A percentile compares a stretch with the other conserved stretches of the same genome.
phyloP scores from a whole-genome alignment of 2,113 vertebrate genomes.

The Menidia beryllina region DNA sequence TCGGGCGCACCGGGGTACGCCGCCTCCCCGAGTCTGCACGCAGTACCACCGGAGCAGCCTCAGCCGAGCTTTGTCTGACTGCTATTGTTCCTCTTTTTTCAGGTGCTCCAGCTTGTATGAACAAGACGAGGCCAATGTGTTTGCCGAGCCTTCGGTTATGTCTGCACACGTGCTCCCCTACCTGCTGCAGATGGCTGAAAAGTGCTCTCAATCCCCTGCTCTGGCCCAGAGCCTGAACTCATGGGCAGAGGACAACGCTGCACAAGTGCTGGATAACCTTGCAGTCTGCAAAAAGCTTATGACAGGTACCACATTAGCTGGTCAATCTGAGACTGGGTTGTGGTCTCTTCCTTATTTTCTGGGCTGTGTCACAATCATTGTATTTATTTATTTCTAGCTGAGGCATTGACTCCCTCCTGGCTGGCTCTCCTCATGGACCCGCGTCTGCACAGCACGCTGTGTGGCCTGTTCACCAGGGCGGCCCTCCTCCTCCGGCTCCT shows the following conservation, averaged over 20 bases:
- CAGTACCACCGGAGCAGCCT: background rate
- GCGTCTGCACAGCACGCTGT: slow-evolving; percentile 75
- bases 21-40: background rate
- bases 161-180: slow-evolving; percentile 78
- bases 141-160: slow-evolving; percentile 85
- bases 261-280: slow-evolving; percentile 67
- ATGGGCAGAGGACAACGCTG: slow-evolving; percentile 76
- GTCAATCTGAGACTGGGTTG: background rate
- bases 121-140: slow-evolving; percentile 88
- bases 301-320: slow-evolving; percentile 74
- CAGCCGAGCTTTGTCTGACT: background rate
- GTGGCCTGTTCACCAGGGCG: slow-evolving; percentile 77
- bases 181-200: slow-evolving; percentile 77
- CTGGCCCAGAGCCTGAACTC: slow-evolving; percentile 53
- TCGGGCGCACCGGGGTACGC: slow-evolving; percentile 75
- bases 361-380: background rate
- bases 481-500: slow-evolving; percentile 65
- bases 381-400: slow-evolving; percentile 55
- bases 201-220: slow-evolving; percentile 42
- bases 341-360: background rate
- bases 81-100: slow-evolving; percentile 11
- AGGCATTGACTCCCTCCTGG: slow-evolving; percentile 49
- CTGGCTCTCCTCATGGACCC: slow-evolving; percentile 81
- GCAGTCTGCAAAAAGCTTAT: slow-evolving; percentile 67
- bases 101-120: slow-evolving; percentile 86